Evolutionary conservation across 2,888 invertebrate species (phyloP), one percentile per base, ranked within the genome.

Genomic region (Stratiomys singularior): DNA sequence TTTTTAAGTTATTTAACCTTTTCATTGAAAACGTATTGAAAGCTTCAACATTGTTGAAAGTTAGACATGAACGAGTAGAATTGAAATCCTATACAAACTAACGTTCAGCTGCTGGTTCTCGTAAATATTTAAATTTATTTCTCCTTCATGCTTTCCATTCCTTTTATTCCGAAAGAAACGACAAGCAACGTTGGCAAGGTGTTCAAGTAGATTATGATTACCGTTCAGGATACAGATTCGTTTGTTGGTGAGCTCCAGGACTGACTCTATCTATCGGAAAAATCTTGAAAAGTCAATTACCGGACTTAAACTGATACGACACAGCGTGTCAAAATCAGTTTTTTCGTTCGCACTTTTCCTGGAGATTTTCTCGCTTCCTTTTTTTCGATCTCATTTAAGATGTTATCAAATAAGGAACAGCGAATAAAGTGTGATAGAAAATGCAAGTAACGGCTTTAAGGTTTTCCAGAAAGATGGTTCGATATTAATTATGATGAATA

Each of bases 201-300:
- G 25, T 15, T 60, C 60, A 60, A 60, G 60, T 9, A 60, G 60
- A 60, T 60, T 25, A 60, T 60, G 60, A 60, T 60, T 60, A 60
- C 60, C 60, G 60, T 25, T 60, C 25, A 9, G 25, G 60, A 60
- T 60, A 9, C 60, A 18, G 60, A 9, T 60, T 18, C 25, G 7
- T 60, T 23, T 9, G 18, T 7, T 15, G 18, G n/a, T n/a, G n/a
- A n/a, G n/a, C n/a, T n/a, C n/a, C n/a, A n/a, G n/a, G n/a, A n/a
- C n/a, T 21, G 60, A 60, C 60, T 23, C 25, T 60, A 60, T 60
- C 60, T 21, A 25, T 7, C 60, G 25, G 18, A 18, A 18, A 25
- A 60, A 60, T 60, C 60, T 60, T 60, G 60, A 60, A 60, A 60
- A 60, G 60, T 60, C 60, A 60, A 60, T 60, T 60, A 60, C 60